Conservation (phyloP, 1,140 invertebrate genomes). For the Lepidurus couesii region DNA sequence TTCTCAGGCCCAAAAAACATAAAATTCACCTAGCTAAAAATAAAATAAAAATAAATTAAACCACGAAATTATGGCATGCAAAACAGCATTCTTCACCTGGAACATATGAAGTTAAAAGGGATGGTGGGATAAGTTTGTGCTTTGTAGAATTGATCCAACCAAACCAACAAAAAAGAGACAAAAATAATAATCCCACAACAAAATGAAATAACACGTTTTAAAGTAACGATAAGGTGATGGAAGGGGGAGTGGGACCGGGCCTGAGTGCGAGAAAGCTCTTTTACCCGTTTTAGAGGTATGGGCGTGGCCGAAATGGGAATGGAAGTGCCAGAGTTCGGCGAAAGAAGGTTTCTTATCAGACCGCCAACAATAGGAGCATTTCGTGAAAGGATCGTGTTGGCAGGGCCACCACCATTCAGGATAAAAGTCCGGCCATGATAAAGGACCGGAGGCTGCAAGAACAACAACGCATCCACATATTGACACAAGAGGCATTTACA, state of each 20-base stretch:
- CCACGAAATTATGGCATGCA: neutral
- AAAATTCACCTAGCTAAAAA: neutral
- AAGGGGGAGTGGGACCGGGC: neutral
- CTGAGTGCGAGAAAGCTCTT: constrained; percentile 22
- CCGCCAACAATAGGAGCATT: constrained; percentile 40
- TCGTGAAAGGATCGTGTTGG: constrained; percentile 39
- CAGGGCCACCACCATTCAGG: constrained; percentile 42
- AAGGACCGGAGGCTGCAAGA: neutral
- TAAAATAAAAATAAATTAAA: neutral
- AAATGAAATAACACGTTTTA: neutral
- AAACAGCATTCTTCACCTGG: neutral
- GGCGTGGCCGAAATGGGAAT: constrained; percentile 35
- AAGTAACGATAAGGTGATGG: neutral
- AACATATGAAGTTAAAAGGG: neutral
- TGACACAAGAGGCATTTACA: no score
- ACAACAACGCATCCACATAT: neutral
- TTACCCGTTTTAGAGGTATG: constrained; percentile 25
- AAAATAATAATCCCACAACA: neutral
- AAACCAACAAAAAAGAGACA: neutral
- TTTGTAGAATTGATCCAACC: neutral
- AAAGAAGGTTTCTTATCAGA: constrained; percentile 39
- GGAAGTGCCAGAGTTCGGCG: constrained; percentile 38
- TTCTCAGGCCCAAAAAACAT: constrained; percentile 4
- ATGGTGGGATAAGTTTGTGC: neutral
- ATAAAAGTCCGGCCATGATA: constrained; percentile 35